phyloP scores from a whole-genome alignment of 2,888 invertebrate genomes.

The Monopis laevigella region DNA sequence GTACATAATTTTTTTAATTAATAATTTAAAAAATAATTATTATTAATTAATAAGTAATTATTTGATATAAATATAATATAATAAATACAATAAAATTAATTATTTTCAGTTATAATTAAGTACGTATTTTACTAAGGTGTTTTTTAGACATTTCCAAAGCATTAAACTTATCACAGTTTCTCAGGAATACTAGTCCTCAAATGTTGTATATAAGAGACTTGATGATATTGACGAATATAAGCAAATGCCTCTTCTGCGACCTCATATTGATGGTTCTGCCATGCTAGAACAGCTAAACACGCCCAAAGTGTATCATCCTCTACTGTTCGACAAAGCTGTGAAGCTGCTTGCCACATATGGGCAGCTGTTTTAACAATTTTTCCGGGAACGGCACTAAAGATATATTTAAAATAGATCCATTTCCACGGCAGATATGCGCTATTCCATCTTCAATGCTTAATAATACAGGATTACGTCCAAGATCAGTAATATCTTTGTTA shows the following conservation, averaged over 20 bases:
- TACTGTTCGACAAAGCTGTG: constrained; percentile 63
- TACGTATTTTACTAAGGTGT: no score
- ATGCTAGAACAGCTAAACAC: constrained; percentile 90
- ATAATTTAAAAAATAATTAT: no score
- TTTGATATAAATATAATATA: no score
- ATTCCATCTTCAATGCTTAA: constrained; percentile 85
- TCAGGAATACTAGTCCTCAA: no score
- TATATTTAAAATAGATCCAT: constrained; percentile 85
- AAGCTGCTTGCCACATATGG: constrained; percentile 85
- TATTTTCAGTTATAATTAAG: no score
- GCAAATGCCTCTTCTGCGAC: constrained; percentile 97
- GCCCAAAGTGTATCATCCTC: constrained; percentile 85
- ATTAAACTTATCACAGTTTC: no score
- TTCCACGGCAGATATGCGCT: constrained; percentile 84
- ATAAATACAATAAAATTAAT: no score
- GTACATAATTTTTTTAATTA: no score
- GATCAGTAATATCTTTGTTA: constrained; percentile 68
- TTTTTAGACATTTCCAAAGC: no score
- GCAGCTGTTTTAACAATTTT: constrained; percentile 68
- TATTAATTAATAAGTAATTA: no score
- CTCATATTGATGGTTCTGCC: constrained; percentile 83
- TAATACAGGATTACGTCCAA: constrained; percentile 86
- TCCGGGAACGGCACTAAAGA: constrained; percentile 77
- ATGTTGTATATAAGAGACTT: constrained; percentile 86
- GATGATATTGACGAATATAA: constrained; percentile 65